These are phyloP conservation scores for Volucella inflata DNA, from an alignment of 2,888 invertebrate species.

Conservation along the genomic window DNA sequence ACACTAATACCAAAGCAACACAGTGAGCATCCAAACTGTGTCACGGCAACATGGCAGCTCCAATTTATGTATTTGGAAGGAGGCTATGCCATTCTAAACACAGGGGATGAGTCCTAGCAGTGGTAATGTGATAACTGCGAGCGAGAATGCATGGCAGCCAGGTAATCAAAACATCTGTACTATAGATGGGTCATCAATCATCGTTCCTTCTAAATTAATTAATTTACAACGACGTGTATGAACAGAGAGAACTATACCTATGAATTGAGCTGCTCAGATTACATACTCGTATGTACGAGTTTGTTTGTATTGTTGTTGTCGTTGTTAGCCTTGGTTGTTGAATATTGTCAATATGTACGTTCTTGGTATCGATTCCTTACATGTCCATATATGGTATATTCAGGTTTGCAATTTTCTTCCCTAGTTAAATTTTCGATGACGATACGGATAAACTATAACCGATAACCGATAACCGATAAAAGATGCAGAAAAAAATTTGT, in stretches of 20 bases:
- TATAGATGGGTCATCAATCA: constrained; percentile 60
- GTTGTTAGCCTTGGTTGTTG: not conserved
- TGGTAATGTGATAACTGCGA: constrained; percentile 30
- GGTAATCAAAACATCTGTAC: constrained; percentile 54
- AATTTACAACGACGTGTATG: constrained; percentile 34
- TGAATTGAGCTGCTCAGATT: not conserved
- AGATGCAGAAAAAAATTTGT: not conserved
- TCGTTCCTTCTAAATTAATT: constrained; percentile 63
- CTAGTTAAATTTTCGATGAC: constrained; percentile 28
- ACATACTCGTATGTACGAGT: not conserved
- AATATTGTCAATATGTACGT: constrained; percentile 8
- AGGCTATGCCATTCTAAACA: not conserved
- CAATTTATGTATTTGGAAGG: not conserved
- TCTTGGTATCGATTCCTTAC: not conserved
- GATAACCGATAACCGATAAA: not conserved
- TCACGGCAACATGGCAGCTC: constrained; percentile 3
- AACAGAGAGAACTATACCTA: constrained; percentile 9
- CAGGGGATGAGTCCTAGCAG: not conserved
- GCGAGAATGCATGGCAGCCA: constrained; percentile 15
- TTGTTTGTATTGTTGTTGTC: constrained; percentile 2
- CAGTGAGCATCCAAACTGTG: constrained; percentile 18
- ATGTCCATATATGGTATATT: not conserved
- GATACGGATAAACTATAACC: constrained; percentile 15
- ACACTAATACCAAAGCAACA: not conserved
- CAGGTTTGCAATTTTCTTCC: constrained; percentile 44